Evolutionary conservation across 2,113 vertebrate genomes (phyloP), one percentile per base, ranked within the genome.

Genomic region (Anolis sagrei): DNA sequence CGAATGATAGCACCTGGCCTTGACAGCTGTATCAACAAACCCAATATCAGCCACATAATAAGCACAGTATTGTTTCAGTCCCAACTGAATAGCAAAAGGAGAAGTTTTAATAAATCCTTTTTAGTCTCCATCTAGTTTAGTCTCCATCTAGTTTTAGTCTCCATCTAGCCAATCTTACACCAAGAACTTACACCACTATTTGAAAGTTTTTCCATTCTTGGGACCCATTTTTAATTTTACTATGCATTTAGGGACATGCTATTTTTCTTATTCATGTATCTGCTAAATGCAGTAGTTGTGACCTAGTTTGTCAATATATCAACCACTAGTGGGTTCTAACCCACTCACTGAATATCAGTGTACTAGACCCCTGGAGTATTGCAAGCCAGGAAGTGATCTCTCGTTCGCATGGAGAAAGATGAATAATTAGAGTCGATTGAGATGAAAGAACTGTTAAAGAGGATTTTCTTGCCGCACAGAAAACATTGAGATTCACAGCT

Each of bases 401-500:
- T 13, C 2, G 48, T 77, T 62, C 62, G 36, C 21, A 70, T 76
- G n/a, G 32, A n/a, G 49, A 44, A 70, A 70, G 8, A 70, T 29
- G 73, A 76, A 76, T 61, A 32, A 58, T 81, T 54, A 66, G 62
- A n/a, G n/a, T 49, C 54, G 79, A 86, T 58, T 69, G 34, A 82
- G 81, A 82, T 87, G 32, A 29, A 82, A 82, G 51, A 34, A 25
- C 23, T 85, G 21, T 78, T 13, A n/a, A n/a, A 54, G 16, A 54
- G 7, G 21, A 27, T 23, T 64, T 64, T 58, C 51, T 25, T 54
- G 21, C 3, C 34, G 36, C 74, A 19, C 66, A 72, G 29, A 54
- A 64, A 49, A 74, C 23, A 83, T 51, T 58, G 62, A 79, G 36
- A 27, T 74, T 73, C 77, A 74, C 54, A 61, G 54, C 27, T n/a